Conservation (phyloP, 2,113 vertebrate species). For the Leiothrix lutea region DNA sequence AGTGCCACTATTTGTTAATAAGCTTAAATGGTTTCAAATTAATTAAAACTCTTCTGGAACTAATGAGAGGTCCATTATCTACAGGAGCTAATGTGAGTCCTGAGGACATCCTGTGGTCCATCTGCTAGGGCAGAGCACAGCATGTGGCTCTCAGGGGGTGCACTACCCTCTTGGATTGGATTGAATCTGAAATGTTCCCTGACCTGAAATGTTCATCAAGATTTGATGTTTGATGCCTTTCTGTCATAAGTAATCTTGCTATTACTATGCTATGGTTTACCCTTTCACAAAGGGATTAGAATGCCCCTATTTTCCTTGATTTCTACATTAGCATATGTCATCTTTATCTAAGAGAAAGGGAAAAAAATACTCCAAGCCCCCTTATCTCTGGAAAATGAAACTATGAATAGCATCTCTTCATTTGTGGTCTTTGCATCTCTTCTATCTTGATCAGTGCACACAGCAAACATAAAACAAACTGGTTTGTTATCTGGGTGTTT, state of each 20-base stretch:
- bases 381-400: conserved; percentile 33
- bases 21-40: neutral
- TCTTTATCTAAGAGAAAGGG: neutral
- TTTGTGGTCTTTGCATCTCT: neutral
- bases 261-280: neutral
- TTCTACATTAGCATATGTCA: neutral
- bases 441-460: neutral
- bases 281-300: neutral
- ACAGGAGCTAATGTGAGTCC: neutral
- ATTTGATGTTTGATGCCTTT: neutral
- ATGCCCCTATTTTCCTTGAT: neutral
- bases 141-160: neutral
- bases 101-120: neutral
- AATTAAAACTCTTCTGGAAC: neutral
- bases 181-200: neutral
- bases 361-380: neutral
- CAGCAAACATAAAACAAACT: neutral
- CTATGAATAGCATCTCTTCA: neutral
- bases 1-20: neutral
- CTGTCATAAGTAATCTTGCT: neutral
- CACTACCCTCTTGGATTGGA: neutral
- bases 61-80: neutral
- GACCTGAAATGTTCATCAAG: neutral
- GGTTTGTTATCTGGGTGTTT: neutral
- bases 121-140: neutral